These are phyloP conservation scores for Lycorma delicatula DNA, from an alignment of 1,140 invertebrate species.

Conservation along the genomic window DNA sequence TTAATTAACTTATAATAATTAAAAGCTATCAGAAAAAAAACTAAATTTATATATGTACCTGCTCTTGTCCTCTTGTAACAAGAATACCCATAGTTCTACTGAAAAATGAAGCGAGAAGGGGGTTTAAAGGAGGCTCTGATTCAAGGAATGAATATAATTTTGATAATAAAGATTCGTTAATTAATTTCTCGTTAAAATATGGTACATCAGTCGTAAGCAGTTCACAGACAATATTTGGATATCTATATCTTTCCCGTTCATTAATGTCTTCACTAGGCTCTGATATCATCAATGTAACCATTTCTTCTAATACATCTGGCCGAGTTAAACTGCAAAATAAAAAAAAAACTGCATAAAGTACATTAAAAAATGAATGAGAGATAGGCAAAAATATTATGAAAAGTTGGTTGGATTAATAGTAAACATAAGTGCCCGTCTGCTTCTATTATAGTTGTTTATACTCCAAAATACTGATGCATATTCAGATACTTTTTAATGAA, in stretches of 20 bases:
- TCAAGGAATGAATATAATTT: constrained; percentile 86
- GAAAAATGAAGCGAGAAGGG: constrained; percentile 90
- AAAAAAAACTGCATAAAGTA: no score
- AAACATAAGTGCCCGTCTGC: no score
- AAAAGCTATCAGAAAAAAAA: neutral
- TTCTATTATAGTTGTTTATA: no score
- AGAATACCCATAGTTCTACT: constrained; percentile 69
- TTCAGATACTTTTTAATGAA: no score
- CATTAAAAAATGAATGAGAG: no score
- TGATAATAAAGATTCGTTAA: constrained; percentile 65
- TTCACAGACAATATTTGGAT: constrained; percentile 89
- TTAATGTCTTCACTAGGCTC: constrained; percentile 72
- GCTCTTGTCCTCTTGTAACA: constrained; percentile 26
- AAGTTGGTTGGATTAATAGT: no score
- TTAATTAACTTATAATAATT: no score
- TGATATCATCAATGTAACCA: constrained; percentile 75
- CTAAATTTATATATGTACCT: constrained; percentile 19
- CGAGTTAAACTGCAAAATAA: constrained; percentile 57
- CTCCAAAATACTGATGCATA: no score
- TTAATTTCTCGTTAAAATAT: constrained; percentile 74
- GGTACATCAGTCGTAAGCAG: constrained; percentile 83
- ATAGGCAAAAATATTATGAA: no score
- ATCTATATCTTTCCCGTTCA: constrained; percentile 74
- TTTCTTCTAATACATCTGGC: constrained; percentile 72
- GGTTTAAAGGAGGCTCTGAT: constrained; percentile 78